These are phyloP conservation scores for Panthera tigris DNA, from an alignment of 2,113 vertebrate genomes.

Conservation along the genomic window DNA sequence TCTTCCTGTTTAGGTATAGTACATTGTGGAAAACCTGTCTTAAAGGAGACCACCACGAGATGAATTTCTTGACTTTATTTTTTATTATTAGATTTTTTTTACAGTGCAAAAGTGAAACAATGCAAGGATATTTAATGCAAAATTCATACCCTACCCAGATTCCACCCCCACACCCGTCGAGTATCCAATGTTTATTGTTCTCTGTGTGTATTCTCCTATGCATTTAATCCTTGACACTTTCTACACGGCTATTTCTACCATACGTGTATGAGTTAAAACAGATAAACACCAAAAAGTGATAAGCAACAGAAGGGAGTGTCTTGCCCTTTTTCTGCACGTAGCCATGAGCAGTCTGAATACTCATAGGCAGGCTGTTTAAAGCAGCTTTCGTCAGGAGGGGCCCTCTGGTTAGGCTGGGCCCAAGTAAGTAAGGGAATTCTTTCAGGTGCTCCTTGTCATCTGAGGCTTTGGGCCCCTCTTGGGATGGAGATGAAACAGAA, in stretches of 20 bases:
- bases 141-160: background rate
- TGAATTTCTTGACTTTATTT: background rate
- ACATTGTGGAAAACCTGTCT: background rate
- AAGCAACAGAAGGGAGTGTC: background rate
- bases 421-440: conserved; percentile 16
- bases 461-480: conserved; percentile 81
- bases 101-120: background rate
- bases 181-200: background rate
- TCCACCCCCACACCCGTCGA: background rate
- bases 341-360: background rate
- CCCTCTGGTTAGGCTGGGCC: conserved; percentile 13
- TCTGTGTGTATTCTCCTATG: background rate
- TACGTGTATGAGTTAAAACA: background rate
- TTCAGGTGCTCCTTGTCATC: conserved; percentile 76
- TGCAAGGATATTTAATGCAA: background rate
- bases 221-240: background rate
- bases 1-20: background rate
- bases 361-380: background rate
- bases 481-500: conserved; percentile 86
- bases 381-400: background rate
- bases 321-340: background rate
- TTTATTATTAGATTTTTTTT: background rate
- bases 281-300: background rate
- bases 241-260: background rate
- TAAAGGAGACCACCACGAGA: background rate